Evolutionary conservation across 2,888 invertebrate genomes (phyloP).

Genomic region (Spodoptera picta): DNA sequence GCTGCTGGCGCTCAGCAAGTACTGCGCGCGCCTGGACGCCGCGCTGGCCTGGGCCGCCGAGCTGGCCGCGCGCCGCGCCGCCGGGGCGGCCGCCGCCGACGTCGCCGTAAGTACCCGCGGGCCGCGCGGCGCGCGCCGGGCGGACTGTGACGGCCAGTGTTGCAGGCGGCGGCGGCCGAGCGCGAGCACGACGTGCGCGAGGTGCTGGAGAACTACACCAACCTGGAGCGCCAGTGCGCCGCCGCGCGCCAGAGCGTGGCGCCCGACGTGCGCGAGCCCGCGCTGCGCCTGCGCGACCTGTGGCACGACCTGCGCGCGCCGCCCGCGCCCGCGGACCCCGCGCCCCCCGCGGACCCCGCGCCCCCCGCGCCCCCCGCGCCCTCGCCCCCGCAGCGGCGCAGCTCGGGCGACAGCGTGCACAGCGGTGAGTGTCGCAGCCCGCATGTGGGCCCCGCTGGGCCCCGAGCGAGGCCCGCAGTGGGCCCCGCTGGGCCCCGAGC

Average conservation of each 20-base stretch:
- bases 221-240: slow-evolving; percentile 87
- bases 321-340: slow-evolving; percentile 27
- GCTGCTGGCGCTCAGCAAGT: slow-evolving; percentile 88
- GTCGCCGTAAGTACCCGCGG: slow-evolving; percentile 45
- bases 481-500: neutral
- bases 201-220: slow-evolving; percentile 90
- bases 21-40: slow-evolving; percentile 86
- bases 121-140: neutral
- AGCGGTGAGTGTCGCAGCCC: slow-evolving; percentile 46
- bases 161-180: slow-evolving; percentile 82
- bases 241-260: slow-evolving; percentile 71
- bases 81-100: slow-evolving; percentile 14
- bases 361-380: slow-evolving; percentile 16
- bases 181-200: slow-evolving; percentile 90
- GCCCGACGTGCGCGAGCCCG: slow-evolving; percentile 77
- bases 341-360: slow-evolving; percentile 11
- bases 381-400: slow-evolving; percentile 32
- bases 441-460: neutral
- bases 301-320: slow-evolving; percentile 73
- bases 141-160: neutral
- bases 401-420: slow-evolving; percentile 58
- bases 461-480: neutral
- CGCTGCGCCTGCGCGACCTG: slow-evolving; percentile 84
- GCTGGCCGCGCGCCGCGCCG: slow-evolving; percentile 34
- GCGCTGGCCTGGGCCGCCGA: slow-evolving; percentile 65